phyloP scores from a whole-genome alignment of 2,888 invertebrate species.

The Hypsopygia costalis region DNA sequence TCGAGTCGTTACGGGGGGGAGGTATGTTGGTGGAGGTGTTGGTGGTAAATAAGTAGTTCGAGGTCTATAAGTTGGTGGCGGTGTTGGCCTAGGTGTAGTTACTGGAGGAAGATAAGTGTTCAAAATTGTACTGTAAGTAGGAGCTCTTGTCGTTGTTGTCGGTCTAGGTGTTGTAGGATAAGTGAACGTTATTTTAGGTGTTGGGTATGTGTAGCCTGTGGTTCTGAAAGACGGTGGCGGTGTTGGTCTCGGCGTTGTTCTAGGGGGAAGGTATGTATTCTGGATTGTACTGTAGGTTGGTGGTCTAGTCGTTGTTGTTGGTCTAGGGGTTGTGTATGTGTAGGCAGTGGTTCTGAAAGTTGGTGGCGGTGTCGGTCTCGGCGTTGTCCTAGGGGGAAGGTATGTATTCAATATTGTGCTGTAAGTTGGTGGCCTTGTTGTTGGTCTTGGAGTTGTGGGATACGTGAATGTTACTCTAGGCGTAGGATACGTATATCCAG shows the following conservation, averaged over 20 bases:
- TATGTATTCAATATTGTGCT: slow-evolving; percentile 17
- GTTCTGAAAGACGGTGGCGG: slow-evolving; percentile 2
- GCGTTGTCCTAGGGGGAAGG: slow-evolving; percentile 17
- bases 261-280: slow-evolving; percentile 20
- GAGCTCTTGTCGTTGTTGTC: slow-evolving; percentile 10
- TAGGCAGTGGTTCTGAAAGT: neutral
- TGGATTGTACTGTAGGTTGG: slow-evolving; percentile 11
- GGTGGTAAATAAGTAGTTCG: slow-evolving; percentile 12
- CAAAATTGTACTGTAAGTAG: slow-evolving; percentile 8
- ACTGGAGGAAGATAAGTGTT: slow-evolving; percentile 14
- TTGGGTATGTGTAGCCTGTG: neutral
- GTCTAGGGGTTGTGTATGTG: neutral
- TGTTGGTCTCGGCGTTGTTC: slow-evolving; percentile 18
- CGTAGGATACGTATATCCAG: neutral
- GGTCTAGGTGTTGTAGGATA: slow-evolving; percentile 13
- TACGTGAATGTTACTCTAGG: slow-evolving; percentile 14
- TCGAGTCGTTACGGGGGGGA: slow-evolving; percentile 23
- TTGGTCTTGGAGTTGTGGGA: slow-evolving; percentile 8
- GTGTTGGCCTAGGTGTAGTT: slow-evolving; percentile 19
- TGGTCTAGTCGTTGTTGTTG: slow-evolving; percentile 8
- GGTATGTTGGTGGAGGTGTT: slow-evolving; percentile 23
- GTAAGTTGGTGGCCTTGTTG: slow-evolving; percentile 17
- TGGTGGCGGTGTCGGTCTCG: slow-evolving; percentile 10
- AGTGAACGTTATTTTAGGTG: slow-evolving; percentile 9
- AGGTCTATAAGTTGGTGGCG: slow-evolving; percentile 19